Evolutionary conservation across 2,113 vertebrate species (phyloP), one percentile per base, ranked within the genome.

Genomic region (Oreochromis niloticus): DNA sequence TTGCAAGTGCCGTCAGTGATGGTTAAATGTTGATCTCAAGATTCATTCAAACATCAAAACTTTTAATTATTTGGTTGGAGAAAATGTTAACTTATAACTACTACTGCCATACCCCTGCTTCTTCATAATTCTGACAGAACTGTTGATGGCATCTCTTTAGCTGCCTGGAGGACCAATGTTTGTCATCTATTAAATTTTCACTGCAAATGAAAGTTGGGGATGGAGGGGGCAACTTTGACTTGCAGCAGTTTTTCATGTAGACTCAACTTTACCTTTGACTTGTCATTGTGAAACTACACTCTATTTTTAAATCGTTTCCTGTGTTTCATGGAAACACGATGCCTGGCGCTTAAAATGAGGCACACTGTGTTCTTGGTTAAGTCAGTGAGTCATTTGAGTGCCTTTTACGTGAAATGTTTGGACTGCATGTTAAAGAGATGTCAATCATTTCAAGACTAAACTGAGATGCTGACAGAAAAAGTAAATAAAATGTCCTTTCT

Each of bases 401-500:
- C 36, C 1, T 68, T 68, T 68, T 71, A 71, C 66, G 3, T 43
- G n/a, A 71, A 71, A 43, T 24, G 36, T 43, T 43, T 71, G 66
- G 43, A 16, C 39, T 43, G 0, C 10, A 22, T 71, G 5, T 46
- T 41, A 0, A 43, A 71, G 36, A 24, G 66, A 71, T 11, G 2
- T 19, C 41, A n/a, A 32, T 41, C 12, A 80, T 66, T 48, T 27
- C 5, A n/a, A 24, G 4, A 16, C 11, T 4, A 12, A 59, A 59
- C 1, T 7, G 19, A 43, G 27, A 50, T 3, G 2, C 1, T 30
- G 0, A 17, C 6, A 54, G 10, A 6, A 30, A 46, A 50, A 7
- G 6, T 6, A 48, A 30, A 75, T 48, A 1, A 1, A 2, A 75
- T 46, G 22, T n/a, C 13, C 4, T 46, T 22, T 82, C 41, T 17